Evolutionary conservation across 1,140 invertebrate species (phyloP), one percentile per base, ranked within the genome.

Genomic region (Papilio polyxenes): DNA sequence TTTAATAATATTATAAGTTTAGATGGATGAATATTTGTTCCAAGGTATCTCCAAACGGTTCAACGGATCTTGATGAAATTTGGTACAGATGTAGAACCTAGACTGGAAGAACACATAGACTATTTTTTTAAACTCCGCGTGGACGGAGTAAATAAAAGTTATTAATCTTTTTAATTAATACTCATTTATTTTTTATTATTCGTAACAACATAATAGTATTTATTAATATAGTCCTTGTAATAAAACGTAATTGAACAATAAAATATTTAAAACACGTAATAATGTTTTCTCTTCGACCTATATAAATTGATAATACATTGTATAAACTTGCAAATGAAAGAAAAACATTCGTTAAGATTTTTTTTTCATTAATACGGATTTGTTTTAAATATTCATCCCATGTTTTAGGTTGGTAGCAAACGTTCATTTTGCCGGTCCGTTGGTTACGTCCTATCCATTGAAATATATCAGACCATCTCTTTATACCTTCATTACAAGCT

Each of bases 401-500:
- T 77, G 75, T 31, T 20, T 77, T 77, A 76, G 20, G n/a, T 77
- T 56, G 75, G 37, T 77, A 31, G n/a, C 75, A 53, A 53, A 15
- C 31, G 62, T 76, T 81, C 37, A 51, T 80, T 83, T 83, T 83
- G 77, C 59, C 78, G 49, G 83, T 80, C 69, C 65, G 83, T 56
- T 82, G 83, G 74, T 75, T 31, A 31, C 74, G 69, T 81, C 17
- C 74, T 49, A 44, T 80, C 78, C 82, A 83, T 83, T 83, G 79
- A 83, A 81, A 83, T 51, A 79, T 75, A 80, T 31, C 78, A 23
- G 20, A 76, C 40, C 49, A 81, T 83, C 79, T 75, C 75, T 83
- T 83, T 81, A 79, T 83, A 59, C 56, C 53, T 83, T 81, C 78
- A 81, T 83, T 83, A 83, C 48, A 40, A 56, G 11, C 77, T 59